A percentile compares a stretch with the other conserved stretches of the same genome.
phyloP scores from a whole-genome alignment of 2,888 invertebrate species.

The Epiblema foenella region DNA sequence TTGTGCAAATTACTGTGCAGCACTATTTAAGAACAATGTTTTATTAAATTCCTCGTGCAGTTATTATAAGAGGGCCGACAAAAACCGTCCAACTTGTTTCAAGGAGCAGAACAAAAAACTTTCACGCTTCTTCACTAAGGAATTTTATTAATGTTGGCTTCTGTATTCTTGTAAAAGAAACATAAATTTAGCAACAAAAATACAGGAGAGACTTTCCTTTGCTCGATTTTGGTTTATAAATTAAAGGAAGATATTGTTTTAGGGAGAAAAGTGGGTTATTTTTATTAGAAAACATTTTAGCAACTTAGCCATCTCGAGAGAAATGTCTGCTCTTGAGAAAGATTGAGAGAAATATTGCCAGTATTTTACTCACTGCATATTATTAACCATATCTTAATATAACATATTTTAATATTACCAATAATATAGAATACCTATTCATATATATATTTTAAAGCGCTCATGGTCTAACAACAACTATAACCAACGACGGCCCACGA shows the following conservation, averaged over 20 bases:
- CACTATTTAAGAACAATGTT: conserved; percentile 57
- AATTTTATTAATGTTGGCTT: conserved; percentile 77
- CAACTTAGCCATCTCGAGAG: neutral
- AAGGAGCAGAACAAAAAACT: conserved; percentile 70
- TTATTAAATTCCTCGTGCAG: conserved; percentile 81
- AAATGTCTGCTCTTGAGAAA: neutral
- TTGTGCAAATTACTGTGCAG: conserved; percentile 22
- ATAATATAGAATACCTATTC: no score
- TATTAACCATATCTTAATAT: neutral
- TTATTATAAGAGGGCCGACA: conserved; percentile 67
- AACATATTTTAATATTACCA: no score
- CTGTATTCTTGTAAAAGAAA: conserved; percentile 63
- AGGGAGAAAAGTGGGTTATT: conserved; percentile 2
- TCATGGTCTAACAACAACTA: neutral
- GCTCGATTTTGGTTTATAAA: conserved; percentile 32
- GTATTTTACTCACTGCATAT: neutral
- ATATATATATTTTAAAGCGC: neutral
- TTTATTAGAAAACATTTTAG: conserved; percentile 6
- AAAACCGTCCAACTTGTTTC: conserved; percentile 68
- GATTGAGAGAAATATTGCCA: no score
- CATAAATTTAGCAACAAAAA: conserved; percentile 61
- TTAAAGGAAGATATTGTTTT: conserved; percentile 32
- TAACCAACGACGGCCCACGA: neutral
- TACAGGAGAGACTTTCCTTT: conserved; percentile 30
- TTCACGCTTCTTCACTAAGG: conserved; percentile 71